Base-by-base conservation (phyloP, 2,113 vertebrate species). In the Barnardius zonarius region DNA sequence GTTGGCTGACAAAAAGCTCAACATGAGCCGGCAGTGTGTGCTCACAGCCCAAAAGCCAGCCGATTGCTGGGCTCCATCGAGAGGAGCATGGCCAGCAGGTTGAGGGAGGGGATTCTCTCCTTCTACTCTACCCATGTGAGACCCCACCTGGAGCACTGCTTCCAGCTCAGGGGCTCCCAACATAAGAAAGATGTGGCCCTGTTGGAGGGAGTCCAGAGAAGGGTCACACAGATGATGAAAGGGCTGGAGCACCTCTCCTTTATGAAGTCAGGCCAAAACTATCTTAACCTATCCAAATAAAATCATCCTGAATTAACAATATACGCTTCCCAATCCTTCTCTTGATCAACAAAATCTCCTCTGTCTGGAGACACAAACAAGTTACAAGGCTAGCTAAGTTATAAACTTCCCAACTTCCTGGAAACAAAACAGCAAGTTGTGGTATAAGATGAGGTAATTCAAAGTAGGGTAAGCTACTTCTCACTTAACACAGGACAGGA, bases 361-460 rank as follows among this genome's bases (percentile, higher is more conserved):
- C 35, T 67, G 49, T 30, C 37, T 78, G 64, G 46, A 78, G 43
- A 89, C 52, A 89, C 0, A 9, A 74, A 41, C 46, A 84, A 77
- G 24, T 49, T 77, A 66, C 24, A 55, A 63, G 10, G 64, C 46
- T 44, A 51, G 30, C 44, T 46, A 70, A 49, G n/a, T 51, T 78
- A 82, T n/a, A 89, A 89, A 86, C 69, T 86, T 92, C 55, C 48
- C 51, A 75, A 79, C 49, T 73, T 86, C 48, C 75, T 72, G 30
- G 79, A 87, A 94, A 91, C 49, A 78, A 77, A 90, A 30, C n/a
- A 67, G 27, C 11, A 54, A 61, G 19, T 3, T 54, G 51, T 17
- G 11, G 77, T 37, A 49, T 6, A 75, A 79, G 31, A 7, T 0
- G 46, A 87, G 31, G 22, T 33, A 66, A 80, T 31, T 44, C 46